Evolutionary conservation across 2,888 invertebrate species (phyloP).

Genomic region (Habrosyne pyritoides): DNA sequence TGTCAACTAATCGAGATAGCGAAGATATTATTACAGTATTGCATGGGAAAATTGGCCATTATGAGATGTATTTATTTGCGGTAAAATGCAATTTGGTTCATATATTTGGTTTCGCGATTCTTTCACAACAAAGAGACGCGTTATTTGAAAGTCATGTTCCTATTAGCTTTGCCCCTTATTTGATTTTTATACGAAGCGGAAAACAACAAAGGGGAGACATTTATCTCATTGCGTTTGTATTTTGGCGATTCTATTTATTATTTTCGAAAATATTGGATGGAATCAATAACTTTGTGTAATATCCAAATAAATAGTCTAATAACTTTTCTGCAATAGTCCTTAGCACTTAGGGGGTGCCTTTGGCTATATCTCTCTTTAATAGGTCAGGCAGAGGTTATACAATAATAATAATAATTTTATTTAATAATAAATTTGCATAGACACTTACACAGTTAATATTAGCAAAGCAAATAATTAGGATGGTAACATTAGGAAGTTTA

Average conservation of each 20-base stretch:
- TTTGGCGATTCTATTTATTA: neutral
- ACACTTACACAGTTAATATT: no score
- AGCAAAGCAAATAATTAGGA: no score
- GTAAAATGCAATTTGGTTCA: constrained; percentile 8
- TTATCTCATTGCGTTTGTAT: neutral
- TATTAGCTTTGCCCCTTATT: neutral
- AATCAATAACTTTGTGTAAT: neutral
- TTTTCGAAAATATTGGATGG: neutral
- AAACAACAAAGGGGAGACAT: neutral
- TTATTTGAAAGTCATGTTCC: neutral
- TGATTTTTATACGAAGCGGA: constrained; percentile 4
- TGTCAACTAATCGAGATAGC: constrained; percentile 47
- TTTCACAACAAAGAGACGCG: neutral
- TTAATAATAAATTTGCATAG: no score
- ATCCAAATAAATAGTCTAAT: no score
- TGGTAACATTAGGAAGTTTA: no score
- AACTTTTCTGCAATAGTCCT: no score
- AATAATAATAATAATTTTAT: no score
- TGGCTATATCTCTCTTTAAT: no score
- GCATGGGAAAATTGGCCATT: constrained; percentile 25
- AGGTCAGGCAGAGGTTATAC: no score
- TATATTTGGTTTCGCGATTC: neutral
- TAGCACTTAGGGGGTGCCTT: no score
- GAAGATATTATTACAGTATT: constrained; percentile 38
- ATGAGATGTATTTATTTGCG: constrained; percentile 6